Base-by-base conservation (phyloP, 2,888 invertebrate species). In the Leptarthrus brevirostris region DNA sequence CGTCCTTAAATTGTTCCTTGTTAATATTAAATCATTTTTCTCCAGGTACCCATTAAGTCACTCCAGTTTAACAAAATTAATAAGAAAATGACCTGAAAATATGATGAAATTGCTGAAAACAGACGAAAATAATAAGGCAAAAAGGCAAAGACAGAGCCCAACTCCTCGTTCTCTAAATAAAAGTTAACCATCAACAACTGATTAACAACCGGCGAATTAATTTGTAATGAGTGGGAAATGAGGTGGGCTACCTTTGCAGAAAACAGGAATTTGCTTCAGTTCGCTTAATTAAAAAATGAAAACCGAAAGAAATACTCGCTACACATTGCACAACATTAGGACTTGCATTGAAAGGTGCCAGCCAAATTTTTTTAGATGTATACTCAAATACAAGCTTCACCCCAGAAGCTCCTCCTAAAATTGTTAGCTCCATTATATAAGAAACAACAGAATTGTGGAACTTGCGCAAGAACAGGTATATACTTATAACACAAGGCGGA, bases 111-210 rank as follows among this genome's bases (percentile, higher is more conserved):
- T 40, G 40, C 40, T 1, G 40, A 12, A 6, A 40, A 3, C 8
- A 40, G 12, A 40, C 24, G 47, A 66, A 8, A 69, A 69, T 54
- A 54, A 54, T 14, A 69, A 52, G 30, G 16, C n/a, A 52, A 69
- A 69, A 69, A 52, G 12, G 52, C 0, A 8, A 24, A 24, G 26
- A 8, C 5, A 26, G 10, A 8, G 8, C 14, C 14, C 30, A 26
- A 52, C 22, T 53, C 24, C 22, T 36, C 53, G 53, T 36, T 53
- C 34, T 61, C 36, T 70, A 75, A 61, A 75, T 75, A 75, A 75
- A 73, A 71, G 71, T n/a, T 30, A 73, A 73, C 73, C 71, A 71
- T 73, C 75, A 75, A 75, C 75, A 73, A 75, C 75, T 75, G 75
- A 75, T 75, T 75, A 75, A 75, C 64, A 73, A 71, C 71, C 61